Percentiles rank a stretch among this genome's conserved stretches.
phyloP scores from a whole-genome alignment of 92 coral and sea anemone genomes.

The Scolanthus callimorphus region DNA sequence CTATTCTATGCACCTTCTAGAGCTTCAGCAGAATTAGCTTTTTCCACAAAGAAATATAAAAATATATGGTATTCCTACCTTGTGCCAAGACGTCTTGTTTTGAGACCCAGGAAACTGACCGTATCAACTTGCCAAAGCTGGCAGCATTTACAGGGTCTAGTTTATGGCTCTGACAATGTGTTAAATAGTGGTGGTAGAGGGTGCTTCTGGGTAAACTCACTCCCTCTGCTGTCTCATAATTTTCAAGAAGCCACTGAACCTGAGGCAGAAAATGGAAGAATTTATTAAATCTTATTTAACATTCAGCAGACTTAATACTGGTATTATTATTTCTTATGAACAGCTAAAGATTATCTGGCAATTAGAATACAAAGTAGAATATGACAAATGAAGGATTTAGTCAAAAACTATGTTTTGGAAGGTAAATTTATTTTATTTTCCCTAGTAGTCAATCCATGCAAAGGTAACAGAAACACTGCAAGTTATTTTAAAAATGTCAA shows the following conservation, averaged over 20 bases:
- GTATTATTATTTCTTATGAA: no score
- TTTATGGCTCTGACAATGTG: constrained; percentile 94
- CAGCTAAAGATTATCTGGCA: no score
- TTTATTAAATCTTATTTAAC: not conserved
- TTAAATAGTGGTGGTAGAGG: constrained; percentile 87
- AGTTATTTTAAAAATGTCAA: no score
- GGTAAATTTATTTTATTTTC: no score
- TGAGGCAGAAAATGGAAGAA: constrained; percentile 3
- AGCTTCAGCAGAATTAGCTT: not conserved
- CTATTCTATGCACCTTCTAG: no score
- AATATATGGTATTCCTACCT: constrained; percentile 44
- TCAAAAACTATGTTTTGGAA: no score
- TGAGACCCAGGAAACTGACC: constrained; percentile 97
- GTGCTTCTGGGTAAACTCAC: constrained; percentile 97
- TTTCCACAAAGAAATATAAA: no score
- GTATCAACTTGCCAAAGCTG: constrained; percentile 97
- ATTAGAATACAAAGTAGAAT: no score
- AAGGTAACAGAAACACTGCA: no score
- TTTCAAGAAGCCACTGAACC: constrained; percentile 98
- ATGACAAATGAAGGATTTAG: not conserved
- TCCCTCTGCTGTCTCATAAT: constrained; percentile 97
- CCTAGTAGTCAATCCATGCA: no score
- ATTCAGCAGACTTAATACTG: no score
- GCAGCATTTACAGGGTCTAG: constrained; percentile 99
- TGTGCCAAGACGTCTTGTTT: constrained; percentile 97